Percentiles rank a stretch among this genome's conserved stretches.
These are phyloP conservation scores for Drosophila sechellia DNA, from an alignment of 1,140 invertebrate genomes.

Conservation along the genomic window DNA sequence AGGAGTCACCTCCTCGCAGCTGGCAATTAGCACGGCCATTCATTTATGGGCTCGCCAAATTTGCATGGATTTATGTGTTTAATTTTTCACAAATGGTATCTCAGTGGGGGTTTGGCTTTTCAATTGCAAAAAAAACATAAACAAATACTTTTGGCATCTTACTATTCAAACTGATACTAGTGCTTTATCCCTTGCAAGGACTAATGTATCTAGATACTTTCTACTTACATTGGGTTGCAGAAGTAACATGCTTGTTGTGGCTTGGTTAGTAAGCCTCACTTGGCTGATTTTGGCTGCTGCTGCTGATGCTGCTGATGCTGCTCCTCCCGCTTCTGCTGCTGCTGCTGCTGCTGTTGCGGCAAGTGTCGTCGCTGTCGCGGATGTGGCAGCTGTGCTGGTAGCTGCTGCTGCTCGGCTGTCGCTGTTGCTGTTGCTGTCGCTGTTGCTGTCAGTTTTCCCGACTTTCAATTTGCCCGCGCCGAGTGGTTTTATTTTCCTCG, in stretches of 20 bases:
- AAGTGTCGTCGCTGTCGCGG: conserved; percentile 10
- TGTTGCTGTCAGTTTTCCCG: conserved; percentile 47
- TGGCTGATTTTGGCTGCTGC: conserved; percentile 66
- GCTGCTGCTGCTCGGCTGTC: conserved; percentile 16
- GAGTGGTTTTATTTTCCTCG: conserved; percentile 35
- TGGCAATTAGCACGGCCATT: conserved; percentile 60
- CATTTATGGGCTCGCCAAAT: conserved; percentile 28
- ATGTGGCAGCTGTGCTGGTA: conserved; percentile 25
- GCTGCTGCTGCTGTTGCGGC: conserved; percentile 24
- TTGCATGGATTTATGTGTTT: conserved; percentile 36
- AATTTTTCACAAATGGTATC: background rate
- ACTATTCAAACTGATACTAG: background rate
- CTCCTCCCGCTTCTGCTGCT: conserved; percentile 11
- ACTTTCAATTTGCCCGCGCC: conserved; percentile 45
- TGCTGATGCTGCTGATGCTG: conserved; percentile 18
- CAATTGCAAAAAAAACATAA: conserved; percentile 1
- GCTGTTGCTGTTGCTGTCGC: conserved; percentile 38
- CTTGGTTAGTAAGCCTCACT: conserved; percentile 69
- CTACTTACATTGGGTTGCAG: conserved; percentile 84
- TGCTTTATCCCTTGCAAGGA: no score
- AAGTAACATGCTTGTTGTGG: conserved; percentile 84
- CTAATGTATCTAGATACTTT: background rate
- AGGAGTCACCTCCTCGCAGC: conserved; percentile 37
- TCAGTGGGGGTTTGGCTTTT: background rate
- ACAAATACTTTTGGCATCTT: no score